Evolutionary conservation across 2,797 vertebrate genomes (phyloP).

Genomic region (Dromococcyx pavoninus): DNA sequence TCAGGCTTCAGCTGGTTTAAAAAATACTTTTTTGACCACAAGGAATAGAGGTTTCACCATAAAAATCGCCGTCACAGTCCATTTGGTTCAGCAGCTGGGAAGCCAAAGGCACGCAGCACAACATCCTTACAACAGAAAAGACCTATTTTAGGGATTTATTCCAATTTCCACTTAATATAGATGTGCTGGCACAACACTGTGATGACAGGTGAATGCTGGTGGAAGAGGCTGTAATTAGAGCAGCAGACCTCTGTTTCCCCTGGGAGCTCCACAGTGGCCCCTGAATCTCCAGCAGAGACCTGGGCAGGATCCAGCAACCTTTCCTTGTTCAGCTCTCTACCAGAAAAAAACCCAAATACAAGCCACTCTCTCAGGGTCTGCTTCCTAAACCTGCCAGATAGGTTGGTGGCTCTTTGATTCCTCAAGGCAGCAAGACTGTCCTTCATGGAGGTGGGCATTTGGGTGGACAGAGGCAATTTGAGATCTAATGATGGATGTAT

Average conservation of each 20-base stretch:
- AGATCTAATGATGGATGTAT: not conserved
- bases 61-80: not conserved
- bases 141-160: not conserved
- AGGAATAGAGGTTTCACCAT: not conserved
- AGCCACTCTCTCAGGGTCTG: not conserved
- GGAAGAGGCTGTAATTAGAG: not conserved
- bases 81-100: not conserved
- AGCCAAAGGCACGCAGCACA: not conserved
- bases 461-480: not conserved
- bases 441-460: not conserved
- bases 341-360: not conserved
- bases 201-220: slow-evolving; percentile 28
- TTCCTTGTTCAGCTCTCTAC: not conserved
- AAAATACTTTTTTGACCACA: not conserved
- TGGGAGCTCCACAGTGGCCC: not conserved
- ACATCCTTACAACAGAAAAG: not conserved
- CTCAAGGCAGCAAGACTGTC: not conserved
- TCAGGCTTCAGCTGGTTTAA: not conserved
- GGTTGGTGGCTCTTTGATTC: not conserved
- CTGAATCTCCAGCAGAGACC: not conserved
- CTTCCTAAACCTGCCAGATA: not conserved
- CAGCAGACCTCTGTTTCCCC: not conserved
- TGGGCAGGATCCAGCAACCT: slow-evolving; percentile 20
- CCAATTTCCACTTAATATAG: slow-evolving; percentile 22
- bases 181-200: slow-evolving; percentile 20